phyloP scores from a whole-genome alignment of 2,797 vertebrate species.

The Knipowitschia caucasica region DNA sequence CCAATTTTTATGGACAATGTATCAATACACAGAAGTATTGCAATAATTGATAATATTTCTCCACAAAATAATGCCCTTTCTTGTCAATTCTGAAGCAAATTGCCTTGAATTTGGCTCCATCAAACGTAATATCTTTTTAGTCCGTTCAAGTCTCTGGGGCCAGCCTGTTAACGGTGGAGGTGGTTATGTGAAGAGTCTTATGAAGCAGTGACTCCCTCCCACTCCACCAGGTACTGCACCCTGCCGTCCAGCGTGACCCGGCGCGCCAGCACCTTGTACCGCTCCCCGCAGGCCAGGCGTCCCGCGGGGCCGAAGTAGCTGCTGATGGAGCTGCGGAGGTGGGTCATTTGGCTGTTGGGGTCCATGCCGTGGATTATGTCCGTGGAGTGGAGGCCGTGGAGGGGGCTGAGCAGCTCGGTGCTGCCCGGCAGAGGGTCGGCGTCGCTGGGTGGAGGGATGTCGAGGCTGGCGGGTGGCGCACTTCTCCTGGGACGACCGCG shows the following conservation, averaged over 20 bases:
- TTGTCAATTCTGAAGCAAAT: no score
- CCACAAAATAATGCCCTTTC: no score
- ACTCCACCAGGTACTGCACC: conserved; percentile 98
- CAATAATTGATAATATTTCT: no score
- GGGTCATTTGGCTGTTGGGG: conserved; percentile 90
- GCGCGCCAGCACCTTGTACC: conserved; percentile 92
- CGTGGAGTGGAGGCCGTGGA: conserved; percentile 84
- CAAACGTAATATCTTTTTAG: no score
- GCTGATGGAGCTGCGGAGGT: conserved; percentile 96
- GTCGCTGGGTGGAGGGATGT: conserved; percentile 67
- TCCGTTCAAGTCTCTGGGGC: neutral
- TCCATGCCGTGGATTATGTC: conserved; percentile 93
- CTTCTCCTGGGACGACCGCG: conserved; percentile 89
- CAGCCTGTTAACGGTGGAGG: neutral
- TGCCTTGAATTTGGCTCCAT: no score
- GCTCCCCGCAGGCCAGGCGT: conserved; percentile 95
- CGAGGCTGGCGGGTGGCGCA: conserved; percentile 86
- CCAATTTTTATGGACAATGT: no score
- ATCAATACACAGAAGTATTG: no score
- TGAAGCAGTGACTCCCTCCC: conserved; percentile 97
- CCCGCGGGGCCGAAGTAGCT: conserved; percentile 97
- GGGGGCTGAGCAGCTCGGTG: conserved; percentile 71
- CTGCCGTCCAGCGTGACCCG: conserved; percentile 94
- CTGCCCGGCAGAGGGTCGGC: conserved; percentile 58
- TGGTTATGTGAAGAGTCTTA: conserved; percentile 71